phyloP scores from a whole-genome alignment of 2,888 invertebrate species.

The Phalera bucephala region DNA sequence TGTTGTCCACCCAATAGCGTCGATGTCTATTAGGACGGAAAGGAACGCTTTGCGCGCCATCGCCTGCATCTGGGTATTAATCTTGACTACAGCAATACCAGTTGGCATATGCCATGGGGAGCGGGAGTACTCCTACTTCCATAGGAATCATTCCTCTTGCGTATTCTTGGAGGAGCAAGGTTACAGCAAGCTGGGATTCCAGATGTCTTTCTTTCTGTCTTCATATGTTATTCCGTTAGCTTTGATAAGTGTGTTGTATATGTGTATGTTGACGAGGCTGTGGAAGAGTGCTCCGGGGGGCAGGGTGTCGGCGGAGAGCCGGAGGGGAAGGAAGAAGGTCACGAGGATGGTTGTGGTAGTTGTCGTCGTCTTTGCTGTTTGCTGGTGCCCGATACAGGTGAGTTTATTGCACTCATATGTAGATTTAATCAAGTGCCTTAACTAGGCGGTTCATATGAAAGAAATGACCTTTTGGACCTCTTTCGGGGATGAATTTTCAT shows the following conservation, averaged over 20 bases:
- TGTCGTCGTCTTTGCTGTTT: conserved; percentile 95
- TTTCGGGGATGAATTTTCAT: too few relatives aligned
- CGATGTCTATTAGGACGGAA: conserved; percentile 93
- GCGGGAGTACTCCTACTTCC: conserved; percentile 85
- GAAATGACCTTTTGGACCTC: too few relatives aligned
- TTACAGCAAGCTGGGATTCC: conserved; percentile 84
- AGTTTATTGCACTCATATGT: too few relatives aligned
- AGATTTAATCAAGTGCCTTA: too few relatives aligned
- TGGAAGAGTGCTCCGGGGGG: conserved; percentile 94
- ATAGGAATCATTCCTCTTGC: conserved; percentile 86
- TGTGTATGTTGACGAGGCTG: conserved; percentile 93
- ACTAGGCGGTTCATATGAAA: too few relatives aligned
- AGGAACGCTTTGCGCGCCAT: conserved; percentile 91
- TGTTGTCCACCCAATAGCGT: conserved; percentile 95
- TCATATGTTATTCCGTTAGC: conserved; percentile 95
- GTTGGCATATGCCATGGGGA: conserved; percentile 90
- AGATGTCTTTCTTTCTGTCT: conserved; percentile 93
- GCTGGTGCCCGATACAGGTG: conserved; percentile 97
- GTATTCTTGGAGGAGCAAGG: conserved; percentile 85
- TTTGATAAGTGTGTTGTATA: conserved; percentile 93
- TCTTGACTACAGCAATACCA: conserved; percentile 90
- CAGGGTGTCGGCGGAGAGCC: conserved; percentile 90
- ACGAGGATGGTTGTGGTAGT: conserved; percentile 96
- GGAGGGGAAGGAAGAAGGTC: conserved; percentile 93
- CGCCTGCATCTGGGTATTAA: conserved; percentile 90